Conservation (phyloP, 2,797 vertebrate genomes). For the Enteromius treurensis region DNA sequence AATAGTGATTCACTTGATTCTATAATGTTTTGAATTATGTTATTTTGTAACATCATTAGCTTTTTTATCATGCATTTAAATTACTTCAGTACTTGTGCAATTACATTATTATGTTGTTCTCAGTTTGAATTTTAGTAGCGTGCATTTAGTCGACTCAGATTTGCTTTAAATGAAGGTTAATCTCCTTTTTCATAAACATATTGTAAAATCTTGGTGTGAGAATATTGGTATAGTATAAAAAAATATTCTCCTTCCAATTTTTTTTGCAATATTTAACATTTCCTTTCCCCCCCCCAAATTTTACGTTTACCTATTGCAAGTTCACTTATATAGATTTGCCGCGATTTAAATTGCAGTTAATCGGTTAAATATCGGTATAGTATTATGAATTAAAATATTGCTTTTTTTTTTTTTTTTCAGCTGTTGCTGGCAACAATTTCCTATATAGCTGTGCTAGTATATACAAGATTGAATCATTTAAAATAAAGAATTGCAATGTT, state of each 20-base stretch:
- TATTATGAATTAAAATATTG: not conserved
- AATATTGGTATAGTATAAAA: not conserved
- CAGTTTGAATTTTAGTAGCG: not conserved
- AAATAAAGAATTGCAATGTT: not conserved
- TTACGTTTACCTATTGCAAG: not conserved
- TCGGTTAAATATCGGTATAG: not conserved
- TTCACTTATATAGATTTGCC: not conserved
- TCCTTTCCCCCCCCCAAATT: not conserved
- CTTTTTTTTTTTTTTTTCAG: not conserved
- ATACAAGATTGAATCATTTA: not conserved
- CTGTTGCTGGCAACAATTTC: not conserved
- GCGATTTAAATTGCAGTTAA: not conserved
- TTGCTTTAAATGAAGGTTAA: not conserved
- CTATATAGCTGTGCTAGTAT: not conserved
- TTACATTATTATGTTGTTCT: not conserved
- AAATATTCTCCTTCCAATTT: not conserved
- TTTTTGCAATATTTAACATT: not conserved
- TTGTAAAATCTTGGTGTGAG: not conserved
- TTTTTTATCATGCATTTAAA: not conserved
- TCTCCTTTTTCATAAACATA: not conserved
- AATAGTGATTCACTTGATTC: not conserved
- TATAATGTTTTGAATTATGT: not conserved
- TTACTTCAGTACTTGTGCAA: not conserved
- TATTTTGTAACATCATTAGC: not conserved
- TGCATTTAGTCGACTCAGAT: not conserved